phyloP scores from a whole-genome alignment of 1,140 invertebrate genomes.

The Orius insidiosus region DNA sequence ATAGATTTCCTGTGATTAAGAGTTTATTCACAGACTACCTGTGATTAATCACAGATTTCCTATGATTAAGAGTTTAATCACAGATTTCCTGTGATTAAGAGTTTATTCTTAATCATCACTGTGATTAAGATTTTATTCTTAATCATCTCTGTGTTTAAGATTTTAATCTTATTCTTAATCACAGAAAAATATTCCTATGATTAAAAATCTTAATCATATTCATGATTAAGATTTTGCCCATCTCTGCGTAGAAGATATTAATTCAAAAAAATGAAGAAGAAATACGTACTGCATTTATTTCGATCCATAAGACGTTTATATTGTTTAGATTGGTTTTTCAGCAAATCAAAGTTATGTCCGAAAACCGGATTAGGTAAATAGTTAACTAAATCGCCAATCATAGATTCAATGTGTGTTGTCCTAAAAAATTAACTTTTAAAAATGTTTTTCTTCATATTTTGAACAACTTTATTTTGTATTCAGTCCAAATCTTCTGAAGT shows the following conservation, averaged over 20 bases:
- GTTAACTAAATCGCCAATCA: neutral
- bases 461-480: constrained; percentile 47
- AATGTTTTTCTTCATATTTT: neutral
- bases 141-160: too few species aligned
- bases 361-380: neutral
- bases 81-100: too few species aligned
- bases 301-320: constrained; percentile 1
- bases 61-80: too few species aligned
- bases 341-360: neutral
- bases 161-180: too few species aligned
- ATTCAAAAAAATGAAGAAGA: neutral
- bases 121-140: too few species aligned
- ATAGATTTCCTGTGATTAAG: too few species aligned
- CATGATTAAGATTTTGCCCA: too few species aligned
- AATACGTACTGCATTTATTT: neutral
- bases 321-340: neutral
- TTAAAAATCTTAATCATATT: too few species aligned
- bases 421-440: neutral
- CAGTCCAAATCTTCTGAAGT: constrained; percentile 57
- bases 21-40: too few species aligned
- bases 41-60: too few species aligned
- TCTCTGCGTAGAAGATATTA: neutral
- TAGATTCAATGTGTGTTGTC: neutral
- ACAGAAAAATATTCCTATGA: neutral
- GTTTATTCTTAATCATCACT: too few species aligned